Percentiles rank a stretch among this genome's conserved stretches.
Evolutionary conservation across 2,888 invertebrate species (phyloP).

Genomic region (Scrobipalpa costella): DNA sequence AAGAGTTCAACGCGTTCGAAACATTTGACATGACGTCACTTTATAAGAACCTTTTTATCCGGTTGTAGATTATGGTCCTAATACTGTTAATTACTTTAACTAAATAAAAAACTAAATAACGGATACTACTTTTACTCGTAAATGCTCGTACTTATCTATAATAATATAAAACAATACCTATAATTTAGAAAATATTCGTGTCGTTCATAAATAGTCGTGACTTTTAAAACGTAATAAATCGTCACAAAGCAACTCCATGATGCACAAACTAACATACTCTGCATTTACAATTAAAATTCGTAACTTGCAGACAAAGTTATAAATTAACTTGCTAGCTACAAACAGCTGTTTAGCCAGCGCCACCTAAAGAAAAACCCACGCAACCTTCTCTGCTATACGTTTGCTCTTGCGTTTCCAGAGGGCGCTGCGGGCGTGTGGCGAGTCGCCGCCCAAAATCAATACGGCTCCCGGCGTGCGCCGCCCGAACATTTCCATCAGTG

Average conservation of each 20-base stretch:
- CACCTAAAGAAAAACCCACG: conserved; percentile 51
- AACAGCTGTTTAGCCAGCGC: conserved; percentile 42
- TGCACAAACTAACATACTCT: no score
- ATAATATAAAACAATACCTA: no score
- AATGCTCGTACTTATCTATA: no score
- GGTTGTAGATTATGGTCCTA: no score
- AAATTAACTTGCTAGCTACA: not conserved
- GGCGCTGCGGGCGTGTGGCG: conserved; percentile 49
- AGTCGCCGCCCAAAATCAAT: conserved; percentile 78
- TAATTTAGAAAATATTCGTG: no score
- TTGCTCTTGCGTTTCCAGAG: conserved; percentile 39
- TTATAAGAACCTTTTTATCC: no score
- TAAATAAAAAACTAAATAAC: no score
- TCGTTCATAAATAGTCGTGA: no score
- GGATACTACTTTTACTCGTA: no score
- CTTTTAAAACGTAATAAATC: no score
- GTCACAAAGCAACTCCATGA: no score
- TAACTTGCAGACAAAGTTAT: not conserved
- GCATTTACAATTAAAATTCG: not conserved
- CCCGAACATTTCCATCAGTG: conserved; percentile 66
- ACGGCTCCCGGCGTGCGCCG: conserved; percentile 64
- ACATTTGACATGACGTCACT: not conserved
- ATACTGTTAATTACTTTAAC: not conserved
- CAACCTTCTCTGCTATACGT: conserved; percentile 25
- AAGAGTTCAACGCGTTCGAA: conserved; percentile 53